A percentile compares a stretch with the other conserved stretches of the same genome.
Evolutionary conservation across 2,888 invertebrate genomes (phyloP).

Genomic region (Drosophila testacea): DNA sequence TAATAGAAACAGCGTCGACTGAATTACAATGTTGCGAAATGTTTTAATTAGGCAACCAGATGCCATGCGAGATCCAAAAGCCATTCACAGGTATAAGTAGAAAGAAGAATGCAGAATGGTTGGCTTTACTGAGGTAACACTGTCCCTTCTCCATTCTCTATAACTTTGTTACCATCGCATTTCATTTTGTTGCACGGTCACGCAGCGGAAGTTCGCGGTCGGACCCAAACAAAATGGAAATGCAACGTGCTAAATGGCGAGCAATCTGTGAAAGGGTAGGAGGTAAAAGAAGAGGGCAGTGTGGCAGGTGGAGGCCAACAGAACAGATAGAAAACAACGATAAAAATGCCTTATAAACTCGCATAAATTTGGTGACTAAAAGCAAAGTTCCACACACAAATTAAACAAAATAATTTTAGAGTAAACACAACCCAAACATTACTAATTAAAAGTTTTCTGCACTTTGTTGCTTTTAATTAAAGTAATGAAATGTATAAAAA

Average conservation of each 20-base stretch:
- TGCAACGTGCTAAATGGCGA: conserved; percentile 41
- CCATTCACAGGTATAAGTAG: background rate
- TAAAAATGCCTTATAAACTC: conserved; percentile 29
- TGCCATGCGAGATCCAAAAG: conserved; percentile 18
- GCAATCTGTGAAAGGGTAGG: conserved; percentile 14
- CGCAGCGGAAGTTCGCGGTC: conserved; percentile 51
- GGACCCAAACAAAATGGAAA: conserved; percentile 34
- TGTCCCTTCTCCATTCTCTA: background rate
- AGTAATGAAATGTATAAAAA: background rate
- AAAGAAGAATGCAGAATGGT: background rate
- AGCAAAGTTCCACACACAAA: conserved; percentile 3
- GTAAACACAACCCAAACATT: conserved; percentile 11
- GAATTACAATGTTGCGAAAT: conserved; percentile 55
- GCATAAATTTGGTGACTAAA: conserved; percentile 6
- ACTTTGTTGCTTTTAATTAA: conserved; percentile 9
- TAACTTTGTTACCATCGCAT: conserved; percentile 3
- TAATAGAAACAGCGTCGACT: conserved; percentile 38
- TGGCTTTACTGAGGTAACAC: conserved; percentile 2
- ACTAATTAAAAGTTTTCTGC: conserved; percentile 17
- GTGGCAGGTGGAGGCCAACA: conserved; percentile 1
- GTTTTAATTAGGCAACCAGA: conserved; percentile 70
- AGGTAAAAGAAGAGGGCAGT: background rate
- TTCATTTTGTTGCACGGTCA: conserved; percentile 47
- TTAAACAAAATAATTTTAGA: conserved; percentile 3
- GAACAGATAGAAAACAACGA: conserved; percentile 18